phyloP scores from a whole-genome alignment of 2,888 invertebrate genomes.

The Rhagophthalmus giganteus region DNA sequence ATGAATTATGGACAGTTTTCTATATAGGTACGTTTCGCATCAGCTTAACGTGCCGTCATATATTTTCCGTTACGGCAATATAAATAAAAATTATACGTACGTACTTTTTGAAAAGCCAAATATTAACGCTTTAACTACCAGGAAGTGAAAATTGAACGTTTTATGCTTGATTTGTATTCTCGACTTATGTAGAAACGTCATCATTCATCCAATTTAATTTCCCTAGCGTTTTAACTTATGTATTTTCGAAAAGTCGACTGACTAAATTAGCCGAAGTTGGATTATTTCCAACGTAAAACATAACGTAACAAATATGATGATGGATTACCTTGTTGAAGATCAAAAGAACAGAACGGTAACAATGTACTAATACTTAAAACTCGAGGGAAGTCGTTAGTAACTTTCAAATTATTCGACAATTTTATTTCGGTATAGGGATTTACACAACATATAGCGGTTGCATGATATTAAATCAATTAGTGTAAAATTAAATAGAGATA shows the following conservation, averaged over 20 bases:
- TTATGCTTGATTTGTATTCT: conserved; percentile 3
- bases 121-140: background rate
- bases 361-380: conserved; percentile 21
- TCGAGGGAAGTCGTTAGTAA: conserved; percentile 16
- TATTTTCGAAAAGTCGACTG: conserved; percentile 32
- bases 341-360: conserved; percentile 32
- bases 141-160: background rate
- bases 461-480: conserved; percentile 25
- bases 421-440: conserved; percentile 2
- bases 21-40: background rate
- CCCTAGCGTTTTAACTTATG: conserved; percentile 23
- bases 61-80: background rate
- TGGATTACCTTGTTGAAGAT: conserved; percentile 33
- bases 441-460: conserved; percentile 3
- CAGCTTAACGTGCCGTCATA: background rate
- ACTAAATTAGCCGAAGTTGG: conserved; percentile 33
- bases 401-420: background rate
- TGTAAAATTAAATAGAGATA: conserved; percentile 10
- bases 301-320: conserved; percentile 36
- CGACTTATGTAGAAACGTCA: conserved; percentile 6
- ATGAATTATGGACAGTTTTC: background rate
- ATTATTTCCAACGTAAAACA: conserved; percentile 31
- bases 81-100: background rate
- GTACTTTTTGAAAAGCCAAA: background rate
- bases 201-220: conserved; percentile 24